Base-by-base conservation (phyloP, 92 coral and sea anemone species). In the Palythoa heliodiscus region DNA sequence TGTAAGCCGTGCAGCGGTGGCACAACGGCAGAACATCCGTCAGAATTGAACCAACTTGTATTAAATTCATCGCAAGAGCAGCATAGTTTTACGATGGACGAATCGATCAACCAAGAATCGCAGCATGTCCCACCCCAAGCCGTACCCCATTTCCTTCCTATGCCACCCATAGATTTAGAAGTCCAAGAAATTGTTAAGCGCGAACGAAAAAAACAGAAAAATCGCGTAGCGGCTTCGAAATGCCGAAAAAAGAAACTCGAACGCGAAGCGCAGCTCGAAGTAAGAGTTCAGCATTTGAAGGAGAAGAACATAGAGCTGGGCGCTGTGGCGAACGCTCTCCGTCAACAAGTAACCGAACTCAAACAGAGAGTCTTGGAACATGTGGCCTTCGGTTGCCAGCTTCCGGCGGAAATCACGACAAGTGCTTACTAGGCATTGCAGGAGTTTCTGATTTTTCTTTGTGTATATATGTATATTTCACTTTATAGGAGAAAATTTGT, bases 191-290 rank as follows among this genome's bases (percentile, higher is more conserved):
- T 96, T 57, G 98, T 96, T 15, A 96, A 96, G 83, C 92, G 98
- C 6, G 98, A 96, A 23, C 69, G 98, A 63, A 96, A 96, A 87
- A 96, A 96, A 76, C 98, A 96, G 74, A 96, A 96, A 85, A 96
- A 96, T 80, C 88, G 98, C 6, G 98, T 96, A 12, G 98, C 98
- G 11, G 98, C 98, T 12, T 96, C 98, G 38, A 96, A 96, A 85
- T 96, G 98, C 77, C 94, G 98, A 24, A 92, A 95, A 70, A 96
- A 96, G 82, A 96, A 96, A 86, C 93, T 96, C 19, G 98, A 94
- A 39, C 94, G 98, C 55, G 98, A 96, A 73, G 98, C 98, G 52
- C 98, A 96, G 88, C 93, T 96, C 3, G 98, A 96, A 81, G 98
- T 96, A 0, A 87, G 95, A 25, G 98, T 96, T 22, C 98, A 94